Conservation (phyloP, 2,113 vertebrate species). For the Rhynchomys soricoides region DNA sequence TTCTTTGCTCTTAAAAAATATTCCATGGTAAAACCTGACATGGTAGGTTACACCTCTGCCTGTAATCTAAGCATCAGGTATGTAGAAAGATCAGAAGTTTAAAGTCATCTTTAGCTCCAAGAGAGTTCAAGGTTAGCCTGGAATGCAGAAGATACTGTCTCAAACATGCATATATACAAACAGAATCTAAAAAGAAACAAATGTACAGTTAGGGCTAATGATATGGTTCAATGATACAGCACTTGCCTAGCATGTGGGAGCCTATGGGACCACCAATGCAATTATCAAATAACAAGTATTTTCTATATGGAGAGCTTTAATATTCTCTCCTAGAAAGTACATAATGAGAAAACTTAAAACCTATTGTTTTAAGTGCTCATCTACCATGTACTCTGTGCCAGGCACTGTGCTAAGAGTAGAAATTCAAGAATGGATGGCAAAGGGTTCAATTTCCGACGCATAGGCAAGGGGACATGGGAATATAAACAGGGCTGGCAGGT, state of each 20-base stretch:
- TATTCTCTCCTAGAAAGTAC: not conserved
- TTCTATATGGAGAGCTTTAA: not conserved
- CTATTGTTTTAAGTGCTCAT: not conserved
- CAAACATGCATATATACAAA: not conserved
- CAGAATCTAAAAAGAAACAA: not conserved
- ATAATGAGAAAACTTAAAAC: not conserved
- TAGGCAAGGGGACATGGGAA: fast-evolving
- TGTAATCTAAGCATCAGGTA: not conserved
- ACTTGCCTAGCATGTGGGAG: not conserved
- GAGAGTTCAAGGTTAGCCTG: not conserved
- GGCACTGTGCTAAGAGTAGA: not conserved
- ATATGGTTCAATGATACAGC: not conserved
- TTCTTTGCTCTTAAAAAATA: not conserved
- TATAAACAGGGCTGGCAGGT: not conserved
- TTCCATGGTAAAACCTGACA: not conserved
- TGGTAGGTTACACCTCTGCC: not conserved
- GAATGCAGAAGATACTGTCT: not conserved
- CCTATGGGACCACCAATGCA: not conserved
- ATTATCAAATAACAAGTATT: not conserved
- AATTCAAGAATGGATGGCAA: not conserved
- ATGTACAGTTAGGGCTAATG: not conserved
- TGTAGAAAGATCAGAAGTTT: not conserved
- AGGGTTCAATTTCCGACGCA: not conserved
- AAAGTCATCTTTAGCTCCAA: not conserved
- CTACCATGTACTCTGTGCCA: not conserved